phyloP scores from a whole-genome alignment of 1,140 invertebrate species.

The Leguminivora glycinivorella region DNA sequence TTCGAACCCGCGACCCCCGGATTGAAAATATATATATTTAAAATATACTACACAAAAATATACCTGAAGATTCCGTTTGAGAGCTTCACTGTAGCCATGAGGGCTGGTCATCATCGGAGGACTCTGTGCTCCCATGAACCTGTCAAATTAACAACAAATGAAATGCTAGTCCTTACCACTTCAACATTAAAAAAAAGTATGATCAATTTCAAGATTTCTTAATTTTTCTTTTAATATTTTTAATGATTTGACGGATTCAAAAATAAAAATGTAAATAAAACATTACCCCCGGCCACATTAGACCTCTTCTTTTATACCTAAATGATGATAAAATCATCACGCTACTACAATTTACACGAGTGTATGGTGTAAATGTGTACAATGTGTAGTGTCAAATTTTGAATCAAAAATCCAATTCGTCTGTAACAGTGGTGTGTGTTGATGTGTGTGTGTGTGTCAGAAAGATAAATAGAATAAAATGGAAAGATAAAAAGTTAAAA shows the following conservation, averaged over 20 bases:
- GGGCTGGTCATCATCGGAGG: slow-evolving; percentile 77
- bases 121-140: slow-evolving; percentile 77
- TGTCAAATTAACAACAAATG: slow-evolving; percentile 40
- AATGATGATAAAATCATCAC: slow-evolving; percentile 8
- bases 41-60: not conserved
- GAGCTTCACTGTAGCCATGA: slow-evolving; percentile 75
- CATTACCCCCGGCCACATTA: slow-evolving; percentile 67
- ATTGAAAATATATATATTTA: too few species aligned
- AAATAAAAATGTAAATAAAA: slow-evolving; percentile 58
- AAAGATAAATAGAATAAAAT: slow-evolving; percentile 70
- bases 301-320: slow-evolving; percentile 60
- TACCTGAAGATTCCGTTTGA: slow-evolving; percentile 78
- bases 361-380: slow-evolving; percentile 56
- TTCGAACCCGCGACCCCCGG: too few species aligned
- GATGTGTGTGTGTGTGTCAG: slow-evolving; percentile 52
- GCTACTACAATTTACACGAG: slow-evolving; percentile 34
- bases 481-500: slow-evolving; percentile 47
- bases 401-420: slow-evolving; percentile 65
- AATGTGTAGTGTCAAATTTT: slow-evolving; percentile 74
- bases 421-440: slow-evolving; percentile 55
- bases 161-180: slow-evolving; percentile 23
- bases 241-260: slow-evolving; percentile 38
- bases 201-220: slow-evolving; percentile 22
- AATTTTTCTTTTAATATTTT: slow-evolving; percentile 27
- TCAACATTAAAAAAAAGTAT: slow-evolving; percentile 31